Base-by-base conservation (phyloP, 2,888 invertebrate species). In the Caenorhabditis sp. region DNA sequence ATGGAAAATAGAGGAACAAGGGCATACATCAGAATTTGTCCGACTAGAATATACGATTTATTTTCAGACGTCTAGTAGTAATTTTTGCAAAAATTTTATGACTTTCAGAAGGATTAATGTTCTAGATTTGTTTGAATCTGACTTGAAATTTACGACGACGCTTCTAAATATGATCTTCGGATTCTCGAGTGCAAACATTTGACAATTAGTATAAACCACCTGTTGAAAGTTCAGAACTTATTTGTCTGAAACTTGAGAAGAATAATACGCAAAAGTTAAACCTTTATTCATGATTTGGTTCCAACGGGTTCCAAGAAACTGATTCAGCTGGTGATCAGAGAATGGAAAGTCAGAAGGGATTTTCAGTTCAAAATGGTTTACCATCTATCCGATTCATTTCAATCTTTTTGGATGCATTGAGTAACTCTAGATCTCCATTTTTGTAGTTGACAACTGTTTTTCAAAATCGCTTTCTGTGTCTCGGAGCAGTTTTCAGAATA, bases 211-310 rank as follows among this genome's bases (percentile, higher is more conserved):
- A 26, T 26, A 54, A 54, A 12, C n/a, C 54, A 54, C 54, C 54
- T 54, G 54, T 26, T 19, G 8, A 19, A 47, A 47, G n/a, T 49
- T 49, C 49, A 19, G 49, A 49, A 19, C 19, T 26, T 54, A 12
- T 14, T 24, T 54, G 54, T 54, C 24, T 54, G 54, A 54, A 54
- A 54, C 54, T n/a, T n/a, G n/a, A 54, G 26, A 26, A 54, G 2
- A 26, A 54, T 19, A 7, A 22, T 19, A 49, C 5, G 38, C 6
- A 49, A 26, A 54, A 26, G 54, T 54, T 54, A 14, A 54, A 26
- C 7, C 54, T 54, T 10, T 26, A 54, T 54, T n/a, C 51, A 24
- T 26, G 14, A 12, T 26, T 14, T 26, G 22, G 47, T 47, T 6
- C 47, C 19, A n/a, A n/a, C 19, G 12, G 38, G 38, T 47, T 19